phyloP scores from a whole-genome alignment of 1,140 invertebrate species.

The Lasaia peninsularis region DNA sequence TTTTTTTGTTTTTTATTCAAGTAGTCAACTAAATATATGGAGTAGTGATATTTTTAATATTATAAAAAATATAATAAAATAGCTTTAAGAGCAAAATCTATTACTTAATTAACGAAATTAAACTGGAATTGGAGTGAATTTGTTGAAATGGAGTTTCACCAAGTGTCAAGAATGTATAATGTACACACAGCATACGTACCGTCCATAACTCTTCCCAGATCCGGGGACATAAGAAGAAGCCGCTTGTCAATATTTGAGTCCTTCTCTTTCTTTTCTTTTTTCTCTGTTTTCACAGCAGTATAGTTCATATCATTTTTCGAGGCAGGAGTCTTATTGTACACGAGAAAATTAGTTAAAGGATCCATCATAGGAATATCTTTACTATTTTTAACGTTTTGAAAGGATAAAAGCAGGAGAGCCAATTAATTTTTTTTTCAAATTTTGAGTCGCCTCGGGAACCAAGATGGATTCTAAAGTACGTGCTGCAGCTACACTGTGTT shows the following conservation, averaged over 20 bases:
- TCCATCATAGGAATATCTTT: background rate
- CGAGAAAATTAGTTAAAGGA: background rate
- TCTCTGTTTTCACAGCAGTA: background rate
- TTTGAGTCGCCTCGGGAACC: background rate
- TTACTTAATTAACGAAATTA: too few species aligned
- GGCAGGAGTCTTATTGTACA: background rate
- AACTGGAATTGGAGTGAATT: too few species aligned
- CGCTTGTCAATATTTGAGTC: background rate
- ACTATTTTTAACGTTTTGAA: background rate
- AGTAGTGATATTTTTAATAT: too few species aligned
- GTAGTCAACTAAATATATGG: too few species aligned
- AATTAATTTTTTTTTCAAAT: background rate
- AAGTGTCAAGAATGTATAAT: too few species aligned
- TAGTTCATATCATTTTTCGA: background rate
- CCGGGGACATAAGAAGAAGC: conserved; percentile 2
- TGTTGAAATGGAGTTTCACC: too few species aligned
- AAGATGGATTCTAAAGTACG: background rate
- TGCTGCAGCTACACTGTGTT: conserved; percentile 1
- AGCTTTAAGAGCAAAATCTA: too few species aligned
- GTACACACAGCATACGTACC: background rate
- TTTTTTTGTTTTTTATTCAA: too few species aligned
- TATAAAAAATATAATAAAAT: too few species aligned
- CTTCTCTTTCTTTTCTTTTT: conserved; percentile 8
- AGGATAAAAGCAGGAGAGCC: background rate
- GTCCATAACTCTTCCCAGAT: background rate